Evolutionary conservation across 2,888 invertebrate genomes (phyloP), one percentile per base, ranked within the genome.

Genomic region (Autographa gamma): DNA sequence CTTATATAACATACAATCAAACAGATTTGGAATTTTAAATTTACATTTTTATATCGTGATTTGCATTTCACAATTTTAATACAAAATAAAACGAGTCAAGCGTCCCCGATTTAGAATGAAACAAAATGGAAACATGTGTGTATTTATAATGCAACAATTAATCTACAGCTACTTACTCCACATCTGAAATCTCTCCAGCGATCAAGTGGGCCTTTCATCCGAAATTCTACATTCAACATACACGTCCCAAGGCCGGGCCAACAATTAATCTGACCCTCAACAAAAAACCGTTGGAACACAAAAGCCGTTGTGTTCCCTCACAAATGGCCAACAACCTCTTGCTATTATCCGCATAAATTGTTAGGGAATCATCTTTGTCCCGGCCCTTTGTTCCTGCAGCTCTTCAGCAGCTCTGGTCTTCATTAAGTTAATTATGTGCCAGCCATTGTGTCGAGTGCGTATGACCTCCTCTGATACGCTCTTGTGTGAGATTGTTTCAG

Each of bases 371-470:
- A 83, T 85, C 86, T 84, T 85, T 82, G 82, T 82, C 77, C 78
- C 74, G 74, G 72, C 38, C 82, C 81, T 84, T 89, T 88, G 88
- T 88, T 85, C 76, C 73, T 19, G 67, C 70, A 74, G 76, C 78
- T 83, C 82, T 80, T 77, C 79, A 67, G 63, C 75, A 78, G 85
- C 79, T 85, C 86, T 82, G 86, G 84, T 85, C 88, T 85, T 86
- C 88, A 88, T 88, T 89, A 82, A 81, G 81, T 87, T 89, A 89
- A 89, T 89, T 88, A 88, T 84, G 84, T 80, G 73, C 74, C 76
- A 43, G 63, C 71, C 71, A 83, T 87, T 88, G 76, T 76, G 76
- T 71, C 59, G 69, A 73, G 79, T 81, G 81, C 80, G 85, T 83
- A 81, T 85, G 84, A 81, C 85, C 84, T 83, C 79, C 76, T 75